phyloP scores from a whole-genome alignment of 2,797 vertebrate genomes.

The Lacerta agilis region DNA sequence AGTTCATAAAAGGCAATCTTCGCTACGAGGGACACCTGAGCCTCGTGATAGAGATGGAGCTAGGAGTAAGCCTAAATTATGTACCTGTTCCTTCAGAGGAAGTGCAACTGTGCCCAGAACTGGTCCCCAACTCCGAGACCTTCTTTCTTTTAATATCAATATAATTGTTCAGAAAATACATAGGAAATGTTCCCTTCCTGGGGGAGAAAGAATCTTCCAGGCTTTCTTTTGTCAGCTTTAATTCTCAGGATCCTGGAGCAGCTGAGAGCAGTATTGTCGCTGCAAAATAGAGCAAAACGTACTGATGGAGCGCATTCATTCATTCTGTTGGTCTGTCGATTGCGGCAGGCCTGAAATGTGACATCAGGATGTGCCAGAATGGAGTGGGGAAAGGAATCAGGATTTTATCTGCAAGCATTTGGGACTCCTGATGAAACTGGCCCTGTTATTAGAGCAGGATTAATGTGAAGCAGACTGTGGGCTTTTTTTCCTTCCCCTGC shows the following conservation, averaged over 20 bases:
- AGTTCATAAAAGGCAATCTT: too few species aligned
- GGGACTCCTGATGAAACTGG: conserved; percentile 5
- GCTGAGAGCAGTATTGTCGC: not conserved
- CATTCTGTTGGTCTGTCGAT: not conserved
- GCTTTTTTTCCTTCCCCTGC: conserved; percentile 37
- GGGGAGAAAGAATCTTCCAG: not conserved
- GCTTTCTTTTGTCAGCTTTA: not conserved
- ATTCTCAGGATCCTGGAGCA: not conserved
- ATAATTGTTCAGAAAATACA: not conserved
- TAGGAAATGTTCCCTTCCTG: not conserved
- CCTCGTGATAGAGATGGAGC: too few species aligned
- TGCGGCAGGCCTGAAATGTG: not conserved
- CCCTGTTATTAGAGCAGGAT: not conserved
- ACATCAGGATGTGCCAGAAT: not conserved
- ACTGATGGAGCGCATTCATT: not conserved
- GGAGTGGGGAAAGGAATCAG: not conserved
- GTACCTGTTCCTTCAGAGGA: too few species aligned
- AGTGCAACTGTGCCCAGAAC: too few species aligned
- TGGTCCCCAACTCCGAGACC: too few species aligned
- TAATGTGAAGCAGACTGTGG: conserved; percentile 26
- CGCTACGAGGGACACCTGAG: too few species aligned
- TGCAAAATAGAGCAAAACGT: not conserved
- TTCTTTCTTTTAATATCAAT: too few species aligned
- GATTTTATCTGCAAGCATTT: not conserved
- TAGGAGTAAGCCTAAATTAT: too few species aligned